A percentile compares a stretch with the other conserved stretches of the same genome.
Conservation (phyloP, 2,888 invertebrate genomes). For the Aleiodes testaceus region DNA sequence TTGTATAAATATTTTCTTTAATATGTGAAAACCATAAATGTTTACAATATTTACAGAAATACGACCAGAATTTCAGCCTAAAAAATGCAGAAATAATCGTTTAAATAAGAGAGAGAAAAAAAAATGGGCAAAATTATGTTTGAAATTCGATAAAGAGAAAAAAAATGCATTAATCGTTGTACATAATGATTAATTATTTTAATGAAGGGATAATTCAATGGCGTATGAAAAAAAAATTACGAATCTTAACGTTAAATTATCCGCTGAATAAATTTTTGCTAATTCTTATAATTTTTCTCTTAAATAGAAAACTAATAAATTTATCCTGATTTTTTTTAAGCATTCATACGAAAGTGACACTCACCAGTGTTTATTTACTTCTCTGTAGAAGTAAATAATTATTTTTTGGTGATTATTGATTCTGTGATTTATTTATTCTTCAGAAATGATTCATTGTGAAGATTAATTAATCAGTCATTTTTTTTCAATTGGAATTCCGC, state of each 20-base stretch:
- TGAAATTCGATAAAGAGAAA: slow-evolving; percentile 22
- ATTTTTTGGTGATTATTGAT: not conserved
- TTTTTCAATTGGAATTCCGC: not conserved
- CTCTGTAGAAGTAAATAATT: slow-evolving; percentile 17
- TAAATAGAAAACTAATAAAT: slow-evolving; percentile 25
- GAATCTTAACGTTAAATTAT: slow-evolving; percentile 40
- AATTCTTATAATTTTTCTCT: slow-evolving; percentile 6
- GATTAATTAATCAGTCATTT: slow-evolving; percentile 35
- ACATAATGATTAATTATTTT: slow-evolving; percentile 3
- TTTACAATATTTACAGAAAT: slow-evolving; percentile 70
- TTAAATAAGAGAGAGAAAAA: not conserved
- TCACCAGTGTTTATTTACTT: slow-evolving; percentile 42
- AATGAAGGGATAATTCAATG: slow-evolving; percentile 45
- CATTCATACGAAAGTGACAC: slow-evolving; percentile 46
- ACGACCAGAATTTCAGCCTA: slow-evolving; percentile 59
- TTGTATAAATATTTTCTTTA: slow-evolving; percentile 48
- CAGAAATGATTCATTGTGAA: slow-evolving; percentile 23
- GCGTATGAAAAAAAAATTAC: slow-evolving; percentile 47
- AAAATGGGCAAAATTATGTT: not conserved
- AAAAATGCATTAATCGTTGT: no score
- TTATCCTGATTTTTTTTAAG: slow-evolving; percentile 32
- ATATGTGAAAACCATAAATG: slow-evolving; percentile 60
- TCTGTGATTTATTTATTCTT: slow-evolving; percentile 3
- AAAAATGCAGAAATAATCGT: slow-evolving; percentile 33
- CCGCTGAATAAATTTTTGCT: slow-evolving; percentile 21